Conservation (phyloP, 2,888 invertebrate species). For the Agriotes lineatus region DNA sequence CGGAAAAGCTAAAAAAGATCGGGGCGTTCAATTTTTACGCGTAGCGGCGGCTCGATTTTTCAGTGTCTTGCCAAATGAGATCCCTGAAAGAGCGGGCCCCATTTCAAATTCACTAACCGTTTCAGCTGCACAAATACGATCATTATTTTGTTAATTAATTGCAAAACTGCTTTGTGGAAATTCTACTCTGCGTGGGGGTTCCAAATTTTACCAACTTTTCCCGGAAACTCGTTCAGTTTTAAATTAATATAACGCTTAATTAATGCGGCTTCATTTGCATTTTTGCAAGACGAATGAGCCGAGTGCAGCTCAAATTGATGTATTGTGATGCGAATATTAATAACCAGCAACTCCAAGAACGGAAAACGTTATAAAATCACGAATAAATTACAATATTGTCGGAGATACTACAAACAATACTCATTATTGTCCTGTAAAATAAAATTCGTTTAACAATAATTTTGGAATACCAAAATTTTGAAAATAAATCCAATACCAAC, state of each 20-base stretch:
- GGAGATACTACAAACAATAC: too few species aligned
- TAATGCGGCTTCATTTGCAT: slow-evolving; percentile 41
- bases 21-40: neutral
- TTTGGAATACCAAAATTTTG: too few species aligned
- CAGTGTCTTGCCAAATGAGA: too few species aligned
- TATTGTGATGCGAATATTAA: slow-evolving; percentile 39
- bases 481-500: neutral
- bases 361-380: neutral
- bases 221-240: slow-evolving; percentile 35
- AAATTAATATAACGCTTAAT: slow-evolving; percentile 44
- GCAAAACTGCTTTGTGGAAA: slow-evolving; percentile 15
- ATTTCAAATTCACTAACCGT: slow-evolving; percentile 3
- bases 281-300: slow-evolving; percentile 34
- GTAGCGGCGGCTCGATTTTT: too few species aligned
- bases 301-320: slow-evolving; percentile 30
- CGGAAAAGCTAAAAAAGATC: neutral
- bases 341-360: neutral
- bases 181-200: slow-evolving; percentile 14
- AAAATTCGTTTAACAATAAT: neutral
- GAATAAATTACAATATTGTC: neutral
- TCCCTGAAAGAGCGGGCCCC: too few species aligned
- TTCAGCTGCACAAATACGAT: slow-evolving; percentile 17
- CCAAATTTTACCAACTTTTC: slow-evolving; percentile 28
- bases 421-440: neutral
- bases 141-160: slow-evolving; percentile 35